phyloP scores from a whole-genome alignment of 64 coral and sea anemone genomes.

The Pachyseris speciosa region DNA sequence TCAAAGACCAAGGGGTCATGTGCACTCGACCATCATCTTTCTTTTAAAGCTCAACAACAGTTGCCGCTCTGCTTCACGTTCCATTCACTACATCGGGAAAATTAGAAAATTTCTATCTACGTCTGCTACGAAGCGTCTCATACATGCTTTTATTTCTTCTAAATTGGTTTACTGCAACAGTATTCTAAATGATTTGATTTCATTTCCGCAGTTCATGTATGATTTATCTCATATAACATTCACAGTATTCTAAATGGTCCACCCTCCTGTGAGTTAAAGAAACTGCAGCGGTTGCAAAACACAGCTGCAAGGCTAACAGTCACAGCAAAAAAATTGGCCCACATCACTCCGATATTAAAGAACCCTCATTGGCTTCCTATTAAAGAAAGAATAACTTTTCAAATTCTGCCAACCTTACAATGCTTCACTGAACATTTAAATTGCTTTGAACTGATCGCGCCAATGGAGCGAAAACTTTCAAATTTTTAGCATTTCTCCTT shows the following conservation, averaged over 20 bases:
- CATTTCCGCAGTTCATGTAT: too few relatives aligned
- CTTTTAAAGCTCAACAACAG: not conserved
- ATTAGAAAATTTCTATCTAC: not conserved
- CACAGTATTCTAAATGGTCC: not conserved
- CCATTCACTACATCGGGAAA: too few relatives aligned
- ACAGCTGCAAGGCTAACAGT: not conserved
- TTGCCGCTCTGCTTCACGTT: not conserved
- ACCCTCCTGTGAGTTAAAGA: not conserved
- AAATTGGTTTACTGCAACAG: constrained; percentile 25
- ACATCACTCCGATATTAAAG: not conserved
- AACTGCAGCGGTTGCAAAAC: not conserved
- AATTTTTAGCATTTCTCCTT: constrained; percentile 6
- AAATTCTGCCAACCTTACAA: too few relatives aligned
- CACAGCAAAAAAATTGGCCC: not conserved
- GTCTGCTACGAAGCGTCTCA: not conserved
- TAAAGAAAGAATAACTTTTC: constrained; percentile 10
- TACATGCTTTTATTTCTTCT: not conserved
- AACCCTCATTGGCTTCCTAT: not conserved
- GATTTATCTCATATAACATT: too few relatives aligned
- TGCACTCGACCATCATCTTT: not conserved
- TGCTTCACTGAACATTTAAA: not conserved
- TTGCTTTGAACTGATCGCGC: not conserved
- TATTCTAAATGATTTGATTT: too few relatives aligned
- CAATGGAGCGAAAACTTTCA: constrained; percentile 14
- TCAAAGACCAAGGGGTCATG: not conserved